Base-by-base conservation (phyloP, 2,797 vertebrate genomes). In the Xyrichtys novacula region DNA sequence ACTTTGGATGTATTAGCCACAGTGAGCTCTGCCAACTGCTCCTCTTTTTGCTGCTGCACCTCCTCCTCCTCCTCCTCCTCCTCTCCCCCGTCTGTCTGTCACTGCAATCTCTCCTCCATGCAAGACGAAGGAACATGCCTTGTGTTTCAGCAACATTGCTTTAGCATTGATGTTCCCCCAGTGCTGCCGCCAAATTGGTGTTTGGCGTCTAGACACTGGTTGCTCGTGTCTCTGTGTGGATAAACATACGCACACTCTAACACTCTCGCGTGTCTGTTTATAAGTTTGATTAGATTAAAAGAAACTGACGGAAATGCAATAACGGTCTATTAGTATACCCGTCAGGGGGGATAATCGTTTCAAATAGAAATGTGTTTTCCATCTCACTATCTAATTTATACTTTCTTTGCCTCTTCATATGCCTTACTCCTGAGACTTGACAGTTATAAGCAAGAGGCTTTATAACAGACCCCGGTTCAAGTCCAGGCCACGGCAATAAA, bases 251-350 rank as follows among this genome's bases (percentile, higher is more conserved):
- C 67, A 57, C 72, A 63, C 85, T 63, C 79, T 57, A 80, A 85
- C 89, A 78, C 88, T 81, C 87, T 87, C 78, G 36, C 81, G 81
- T 79, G 67, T 76, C 86, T 90, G 88, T 91, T 94, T 91, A 93
- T 91, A 90, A 91, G 89, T 81, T 85, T 92, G 86, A 95, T 94
- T 88, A 87, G 89, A 93, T 94, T 93, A 94, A 93, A 90, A 91
- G 83, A 85, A 90, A 89, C 86, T 88, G 89, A 92, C 84, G 82
- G 85, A 92, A 93, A 93, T 92, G 89, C 86, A 94, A 94, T 95
- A 93, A 92, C 69, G 81, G 86, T 91, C 84, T 93, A 93, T 94
- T 93, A 93, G 90, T 87, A 87, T 78, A 65, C 56, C 79, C 85
- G 61, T 89, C 86, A 67, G 84, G 78, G 73, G 85, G 81, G 86